phyloP scores from a whole-genome alignment of 2,113 vertebrate genomes.

The Amazona guildingii region DNA sequence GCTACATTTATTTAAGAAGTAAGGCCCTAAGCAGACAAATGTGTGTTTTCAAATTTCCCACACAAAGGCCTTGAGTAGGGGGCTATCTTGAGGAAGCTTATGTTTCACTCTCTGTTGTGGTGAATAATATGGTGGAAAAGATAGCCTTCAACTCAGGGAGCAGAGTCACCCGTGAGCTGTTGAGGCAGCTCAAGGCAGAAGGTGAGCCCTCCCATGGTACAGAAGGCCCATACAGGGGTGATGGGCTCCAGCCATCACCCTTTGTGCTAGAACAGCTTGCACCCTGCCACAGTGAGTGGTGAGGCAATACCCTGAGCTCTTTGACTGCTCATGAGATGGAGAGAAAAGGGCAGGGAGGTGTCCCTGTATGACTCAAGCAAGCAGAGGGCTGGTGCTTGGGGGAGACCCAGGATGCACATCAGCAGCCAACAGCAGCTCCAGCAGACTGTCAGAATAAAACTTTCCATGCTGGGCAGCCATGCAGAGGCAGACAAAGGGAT shows the following conservation, averaged over 20 bases:
- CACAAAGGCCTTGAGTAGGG: neutral
- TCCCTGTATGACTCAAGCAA: neutral
- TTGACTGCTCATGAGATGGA: neutral
- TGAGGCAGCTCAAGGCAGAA: neutral
- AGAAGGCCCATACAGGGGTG: neutral
- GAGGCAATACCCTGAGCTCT: neutral
- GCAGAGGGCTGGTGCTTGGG: neutral
- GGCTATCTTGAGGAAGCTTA: neutral
- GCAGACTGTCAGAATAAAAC: neutral
- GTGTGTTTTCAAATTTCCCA: neutral
- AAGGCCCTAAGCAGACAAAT: neutral
- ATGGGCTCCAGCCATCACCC: neutral
- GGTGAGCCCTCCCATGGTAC: neutral
- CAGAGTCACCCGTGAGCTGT: rapidly evolving
- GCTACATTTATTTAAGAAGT: neutral
- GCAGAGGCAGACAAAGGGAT: neutral
- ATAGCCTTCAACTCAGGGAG: neutral
- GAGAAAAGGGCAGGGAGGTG: neutral
- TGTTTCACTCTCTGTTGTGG: neutral
- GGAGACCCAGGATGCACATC: neutral
- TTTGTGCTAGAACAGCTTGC: neutral
- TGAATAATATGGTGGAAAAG: rapidly evolving
- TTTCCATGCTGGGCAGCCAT: neutral
- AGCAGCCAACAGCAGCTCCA: neutral
- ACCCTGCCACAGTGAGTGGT: neutral